These are phyloP conservation scores for Ormia ochracea DNA, from an alignment of 2,888 invertebrate species.

Conservation along the genomic window DNA sequence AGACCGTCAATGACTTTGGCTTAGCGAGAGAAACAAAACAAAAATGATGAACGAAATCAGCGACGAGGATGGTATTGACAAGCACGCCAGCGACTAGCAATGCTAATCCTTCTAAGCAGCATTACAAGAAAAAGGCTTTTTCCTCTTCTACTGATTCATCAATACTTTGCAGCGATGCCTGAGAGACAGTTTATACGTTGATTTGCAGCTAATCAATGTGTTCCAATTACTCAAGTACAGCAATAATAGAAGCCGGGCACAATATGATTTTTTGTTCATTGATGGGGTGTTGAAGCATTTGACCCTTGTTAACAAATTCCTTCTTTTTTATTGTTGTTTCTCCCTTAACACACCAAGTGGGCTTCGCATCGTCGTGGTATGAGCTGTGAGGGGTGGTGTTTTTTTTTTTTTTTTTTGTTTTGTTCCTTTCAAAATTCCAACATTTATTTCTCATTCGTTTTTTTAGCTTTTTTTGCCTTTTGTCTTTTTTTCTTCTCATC, in stretches of 20 bases:
- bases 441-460: constrained; percentile 31
- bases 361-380: background rate
- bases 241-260: background rate
- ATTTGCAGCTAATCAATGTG: constrained; percentile 67
- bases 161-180: constrained; percentile 45
- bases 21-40: constrained; percentile 4
- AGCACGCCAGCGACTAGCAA: background rate
- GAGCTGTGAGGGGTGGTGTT: background rate
- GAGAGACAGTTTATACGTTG: constrained; percentile 60
- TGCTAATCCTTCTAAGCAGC: background rate
- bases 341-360: background rate
- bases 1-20: constrained; percentile 59
- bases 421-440: no score
- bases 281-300: constrained; percentile 54
- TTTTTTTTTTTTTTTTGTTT: constrained; percentile 29
- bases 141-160: constrained; percentile 26
- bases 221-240: constrained; percentile 60
- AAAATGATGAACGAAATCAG: background rate
- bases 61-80: background rate
- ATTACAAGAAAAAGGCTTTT: background rate
- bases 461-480: background rate
- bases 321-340: no score
- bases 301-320: constrained; percentile 50
- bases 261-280: background rate
- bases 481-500: background rate